Percentiles rank a stretch among this genome's conserved stretches.
phyloP scores from a whole-genome alignment of 2,888 invertebrate species.

The Sminthurinus aureus region DNA sequence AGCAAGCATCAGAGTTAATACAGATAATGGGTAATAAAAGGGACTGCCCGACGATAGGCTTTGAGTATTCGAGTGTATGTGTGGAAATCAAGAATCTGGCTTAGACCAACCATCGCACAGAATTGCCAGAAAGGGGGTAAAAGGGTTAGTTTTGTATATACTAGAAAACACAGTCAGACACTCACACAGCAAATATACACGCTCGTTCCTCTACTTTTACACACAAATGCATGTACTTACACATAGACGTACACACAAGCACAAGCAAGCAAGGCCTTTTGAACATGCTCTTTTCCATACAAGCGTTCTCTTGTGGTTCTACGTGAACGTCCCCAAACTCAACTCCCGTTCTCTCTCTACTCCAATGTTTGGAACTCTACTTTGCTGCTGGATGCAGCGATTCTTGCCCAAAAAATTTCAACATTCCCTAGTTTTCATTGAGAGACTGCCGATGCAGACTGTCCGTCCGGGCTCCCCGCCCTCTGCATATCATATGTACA shows the following conservation, averaged over 20 bases:
- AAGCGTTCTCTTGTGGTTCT: not conserved
- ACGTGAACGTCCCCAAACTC: conserved; percentile 22
- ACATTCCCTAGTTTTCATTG: conserved; percentile 46
- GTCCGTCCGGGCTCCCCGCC: conserved; percentile 43
- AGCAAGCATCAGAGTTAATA: not conserved
- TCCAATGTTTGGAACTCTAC: conserved; percentile 17
- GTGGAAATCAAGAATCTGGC: conserved; percentile 34
- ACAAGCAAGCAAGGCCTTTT: conserved; percentile 6
- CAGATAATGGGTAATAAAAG: conserved; percentile 30
- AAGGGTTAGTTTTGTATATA: conserved; percentile 25
- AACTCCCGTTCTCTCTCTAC: conserved; percentile 41
- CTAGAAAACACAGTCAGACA: conserved; percentile 5
- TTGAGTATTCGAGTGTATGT: conserved; percentile 30
- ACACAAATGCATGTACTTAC: not conserved
- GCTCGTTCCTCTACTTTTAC: not conserved
- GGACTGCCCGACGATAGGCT: conserved; percentile 38
- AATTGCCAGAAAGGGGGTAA: conserved; percentile 25
- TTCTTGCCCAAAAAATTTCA: conserved; percentile 39
- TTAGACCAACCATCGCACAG: conserved; percentile 33
- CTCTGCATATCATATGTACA: conserved; percentile 22
- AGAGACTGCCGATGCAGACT: conserved; percentile 40
- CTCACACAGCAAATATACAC: not conserved
- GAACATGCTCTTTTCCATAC: not conserved
- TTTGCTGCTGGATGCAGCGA: conserved; percentile 42
- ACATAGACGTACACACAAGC: not conserved